Evolutionary conservation across 2,888 invertebrate species (phyloP), one percentile per base, ranked within the genome.

Genomic region (Drosophila tripunctata): DNA sequence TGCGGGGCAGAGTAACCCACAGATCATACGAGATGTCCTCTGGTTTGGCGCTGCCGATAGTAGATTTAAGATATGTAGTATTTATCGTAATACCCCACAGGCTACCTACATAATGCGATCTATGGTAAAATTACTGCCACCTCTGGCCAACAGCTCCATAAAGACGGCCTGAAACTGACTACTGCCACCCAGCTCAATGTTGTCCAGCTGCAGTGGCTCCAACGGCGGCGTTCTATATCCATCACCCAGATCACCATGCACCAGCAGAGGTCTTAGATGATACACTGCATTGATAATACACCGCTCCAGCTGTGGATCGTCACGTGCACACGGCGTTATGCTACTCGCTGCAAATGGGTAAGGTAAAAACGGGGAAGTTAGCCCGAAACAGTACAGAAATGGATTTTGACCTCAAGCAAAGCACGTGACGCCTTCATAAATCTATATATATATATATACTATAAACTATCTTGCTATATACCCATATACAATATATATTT

Each of bases 41-140:
- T 4, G 90, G 78, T 55, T 91, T 90, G 3, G 90, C 89, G 40
- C 91, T 91, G 48, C 3, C 71, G 74, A 40, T 12, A 17, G 4
- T 10, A 6, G 7, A 14, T 22, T 12, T 17, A 19, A 7, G 10
- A 10, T 19, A 15, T 14, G 6, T 8, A 21, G 6, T 6, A 19
- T 4, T n/a, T 4, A 2, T 21, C 14, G 4, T n/a, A 7, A 22
- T 22, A 24, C 21, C 7, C 21, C 6, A 3, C 0, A 0, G 0
- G 12, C 4, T 41, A 75, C 85, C 67, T 74, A 91, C 91, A 85
- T 85, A 19, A 91, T 72, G 51, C 90, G 89, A 60, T 91, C 90
- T 21, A 91, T 91, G n/a, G 86, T 78, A 54, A 91, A 91, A 66
- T 90, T 88, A 57, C 91, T 92, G 40, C 92, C 92, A 3, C 91